Evolutionary conservation across 2,113 vertebrate genomes (phyloP).

Genomic region (Eonycteris spelaea): DNA sequence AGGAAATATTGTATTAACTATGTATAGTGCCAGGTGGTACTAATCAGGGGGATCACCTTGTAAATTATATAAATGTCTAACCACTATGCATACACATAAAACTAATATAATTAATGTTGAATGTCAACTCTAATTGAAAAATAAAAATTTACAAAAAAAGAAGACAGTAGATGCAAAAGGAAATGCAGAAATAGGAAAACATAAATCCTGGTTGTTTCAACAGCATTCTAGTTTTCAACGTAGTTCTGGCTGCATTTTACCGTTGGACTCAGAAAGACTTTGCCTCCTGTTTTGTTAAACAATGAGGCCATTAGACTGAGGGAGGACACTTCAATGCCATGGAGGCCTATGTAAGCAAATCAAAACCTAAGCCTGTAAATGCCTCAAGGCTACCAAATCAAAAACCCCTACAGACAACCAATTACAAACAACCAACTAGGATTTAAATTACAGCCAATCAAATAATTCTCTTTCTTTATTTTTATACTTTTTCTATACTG

Average conservation of each 20-base stretch:
- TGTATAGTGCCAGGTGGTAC: no score
- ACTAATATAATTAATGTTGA: no score
- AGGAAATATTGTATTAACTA: neutral
- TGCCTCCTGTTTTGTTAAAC: neutral
- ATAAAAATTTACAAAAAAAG: no score
- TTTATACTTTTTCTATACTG: neutral
- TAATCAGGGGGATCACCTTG: no score
- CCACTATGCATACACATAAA: no score
- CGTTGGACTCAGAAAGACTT: neutral
- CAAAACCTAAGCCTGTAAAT: neutral
- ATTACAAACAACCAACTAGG: neutral
- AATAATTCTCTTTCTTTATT: neutral
- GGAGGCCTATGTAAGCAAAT: neutral
- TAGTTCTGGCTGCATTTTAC: neutral
- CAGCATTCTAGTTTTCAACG: neutral
- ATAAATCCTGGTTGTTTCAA: neutral
- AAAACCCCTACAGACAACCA: neutral
- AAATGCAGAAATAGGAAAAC: neutral
- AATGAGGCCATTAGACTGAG: neutral
- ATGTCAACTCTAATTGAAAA: no score
- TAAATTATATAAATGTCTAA: no score
- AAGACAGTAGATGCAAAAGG: neutral
- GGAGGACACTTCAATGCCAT: neutral
- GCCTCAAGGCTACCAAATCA: neutral
- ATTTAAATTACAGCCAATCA: neutral